A percentile compares a stretch with the other conserved stretches of the same genome.
Evolutionary conservation across 2,113 vertebrate species (phyloP).

Genomic region (Oreochromis spilurus): DNA sequence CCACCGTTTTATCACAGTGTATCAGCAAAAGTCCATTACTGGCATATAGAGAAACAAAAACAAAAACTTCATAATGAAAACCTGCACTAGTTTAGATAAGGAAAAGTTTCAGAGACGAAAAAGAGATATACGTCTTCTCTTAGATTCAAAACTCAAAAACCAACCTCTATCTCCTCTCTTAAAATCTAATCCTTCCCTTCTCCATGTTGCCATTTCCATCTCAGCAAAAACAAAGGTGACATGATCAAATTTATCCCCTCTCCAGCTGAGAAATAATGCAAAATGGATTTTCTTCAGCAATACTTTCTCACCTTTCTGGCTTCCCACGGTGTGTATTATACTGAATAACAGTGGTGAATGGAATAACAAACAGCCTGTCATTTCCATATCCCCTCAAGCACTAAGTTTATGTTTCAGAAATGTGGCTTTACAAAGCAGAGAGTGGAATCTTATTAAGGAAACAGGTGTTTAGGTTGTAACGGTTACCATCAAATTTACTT

Average conservation of each 20-base stretch:
- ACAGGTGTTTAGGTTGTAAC: not conserved
- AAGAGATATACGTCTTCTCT: not conserved
- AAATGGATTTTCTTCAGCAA: slow-evolving; percentile 7
- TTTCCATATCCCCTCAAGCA: not conserved
- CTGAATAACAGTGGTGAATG: not conserved
- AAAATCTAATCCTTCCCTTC: not conserved
- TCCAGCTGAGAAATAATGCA: not conserved
- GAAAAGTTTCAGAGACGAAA: not conserved
- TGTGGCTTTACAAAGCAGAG: not conserved
- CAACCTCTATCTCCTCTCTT: not conserved
- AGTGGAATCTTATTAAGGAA: not conserved
- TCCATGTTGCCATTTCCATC: not conserved
- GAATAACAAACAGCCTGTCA: not conserved
- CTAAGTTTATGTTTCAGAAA: not conserved
- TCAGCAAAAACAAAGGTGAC: not conserved
- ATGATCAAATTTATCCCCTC: not conserved
- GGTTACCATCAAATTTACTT: not conserved
- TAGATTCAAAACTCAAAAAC: not conserved
- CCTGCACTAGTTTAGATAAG: not conserved
- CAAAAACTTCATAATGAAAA: not conserved
- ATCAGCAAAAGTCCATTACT: not conserved
- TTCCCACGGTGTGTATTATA: not conserved
- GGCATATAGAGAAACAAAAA: not conserved
- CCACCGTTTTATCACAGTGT: not conserved
- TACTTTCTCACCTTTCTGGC: not conserved